A percentile compares a stretch with the other conserved stretches of the same genome.
These are phyloP conservation scores for Aphelinus certus DNA, from an alignment of 1,140 invertebrate genomes.

Conservation along the genomic window DNA sequence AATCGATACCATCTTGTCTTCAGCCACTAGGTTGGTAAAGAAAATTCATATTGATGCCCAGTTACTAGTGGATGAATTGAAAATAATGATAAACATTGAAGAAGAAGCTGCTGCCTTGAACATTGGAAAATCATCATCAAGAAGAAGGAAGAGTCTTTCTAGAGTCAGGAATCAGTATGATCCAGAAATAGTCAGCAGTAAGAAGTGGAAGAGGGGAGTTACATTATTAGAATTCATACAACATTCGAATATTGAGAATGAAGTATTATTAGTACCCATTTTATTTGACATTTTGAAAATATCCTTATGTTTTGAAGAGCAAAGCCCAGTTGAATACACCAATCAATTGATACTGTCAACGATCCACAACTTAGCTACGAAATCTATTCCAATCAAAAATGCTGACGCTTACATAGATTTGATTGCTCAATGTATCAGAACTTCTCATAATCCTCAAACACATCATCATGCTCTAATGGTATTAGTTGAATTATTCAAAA, in stretches of 20 bases:
- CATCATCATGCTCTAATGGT: constrained; percentile 90
- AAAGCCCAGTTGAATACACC: constrained; percentile 85
- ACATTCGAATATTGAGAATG: constrained; percentile 77
- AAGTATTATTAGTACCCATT: constrained; percentile 73
- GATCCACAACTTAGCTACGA: constrained; percentile 73
- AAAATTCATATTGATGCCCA: constrained; percentile 74
- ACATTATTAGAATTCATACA: constrained; percentile 87
- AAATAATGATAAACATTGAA: constrained; percentile 65
- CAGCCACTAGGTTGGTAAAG: constrained; percentile 74
- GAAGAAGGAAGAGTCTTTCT: constrained; percentile 57
- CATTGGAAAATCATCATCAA: constrained; percentile 9
- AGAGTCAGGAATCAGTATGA: constrained; percentile 41
- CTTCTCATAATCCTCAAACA: constrained; percentile 91
- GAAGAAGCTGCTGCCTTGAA: constrained; percentile 43
- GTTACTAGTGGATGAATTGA: constrained; percentile 71
- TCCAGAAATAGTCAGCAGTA: constrained; percentile 69
- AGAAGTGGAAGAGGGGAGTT: constrained; percentile 81
- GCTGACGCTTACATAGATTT: constrained; percentile 81
- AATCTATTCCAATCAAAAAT: constrained; percentile 53
- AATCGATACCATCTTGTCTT: constrained; percentile 65
- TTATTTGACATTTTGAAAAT: constrained; percentile 84
- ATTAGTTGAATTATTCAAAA: constrained; percentile 65
- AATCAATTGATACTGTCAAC: constrained; percentile 86
- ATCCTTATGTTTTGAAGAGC: constrained; percentile 83
- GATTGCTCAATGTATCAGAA: constrained; percentile 87